Evolutionary conservation across 30 jellyfish, hydroid and myxozoan species (phyloP), one percentile per base, ranked within the genome.

Genomic region (Nemopilema nomurai): DNA sequence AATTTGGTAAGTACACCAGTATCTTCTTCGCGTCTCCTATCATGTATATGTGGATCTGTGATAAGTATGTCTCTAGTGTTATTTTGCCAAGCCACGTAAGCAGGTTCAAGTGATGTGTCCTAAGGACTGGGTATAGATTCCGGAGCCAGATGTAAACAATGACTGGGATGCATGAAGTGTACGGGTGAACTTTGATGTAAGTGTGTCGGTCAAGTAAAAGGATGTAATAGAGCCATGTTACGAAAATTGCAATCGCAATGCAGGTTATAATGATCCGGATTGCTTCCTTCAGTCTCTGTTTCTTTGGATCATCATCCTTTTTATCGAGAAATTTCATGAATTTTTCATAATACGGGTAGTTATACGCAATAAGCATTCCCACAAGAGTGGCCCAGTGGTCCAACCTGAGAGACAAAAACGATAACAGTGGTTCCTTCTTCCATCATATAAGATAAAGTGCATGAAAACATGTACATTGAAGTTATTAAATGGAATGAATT

Each of bases 381-480:
- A 92, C 87, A n/a, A 92, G 19, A 9, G 98, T 84, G 20, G 98
- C 88, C 98, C 98, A 92, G 73, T 92, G 98, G 67, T 92, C 98
- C 82, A 87, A 67, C 90, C 98, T 92, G 28, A 7, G 32, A 82
- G 4, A 41, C 13, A 41, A 41, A 13, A 25, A 19, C 32, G 16
- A 22, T 22, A 25, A 67, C 32, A n/a, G 77, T 9, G 16, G 77
- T 22, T 28, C 27, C 7, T 28, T 4, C 69, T 3, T 3, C 57
- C 57, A 13, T 13, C 6, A 41, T 3, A 13, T 41, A 41, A 13
- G 57, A 6, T 13, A 41, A 13, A 3, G 57, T 41, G 57, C 57
- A 3, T 41, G 57, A 41, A 41, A 41, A 41, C 13, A 13, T 13
- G n/a, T n/a, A n/a, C n/a, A n/a, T n/a, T n/a, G n/a, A n/a, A n/a